A percentile compares a stretch with the other conserved stretches of the same genome.
phyloP scores from a whole-genome alignment of 2,888 invertebrate genomes.

The Azorinus chamasolen region DNA sequence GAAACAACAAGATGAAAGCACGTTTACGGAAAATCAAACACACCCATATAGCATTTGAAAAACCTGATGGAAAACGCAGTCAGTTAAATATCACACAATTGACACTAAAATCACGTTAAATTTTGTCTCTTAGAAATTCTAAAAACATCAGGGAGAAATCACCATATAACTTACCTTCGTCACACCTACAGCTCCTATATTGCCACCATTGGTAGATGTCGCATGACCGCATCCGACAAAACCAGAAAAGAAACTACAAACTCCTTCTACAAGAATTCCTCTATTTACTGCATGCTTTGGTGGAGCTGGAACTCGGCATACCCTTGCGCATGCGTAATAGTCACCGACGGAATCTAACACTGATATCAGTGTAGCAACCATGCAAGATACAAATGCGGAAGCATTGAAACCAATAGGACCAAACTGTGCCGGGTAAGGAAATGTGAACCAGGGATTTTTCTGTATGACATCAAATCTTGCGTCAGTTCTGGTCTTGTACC shows the following conservation, averaged over 20 bases:
- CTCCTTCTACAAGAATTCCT: constrained; percentile 22
- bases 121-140: no score
- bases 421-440: constrained; percentile 86
- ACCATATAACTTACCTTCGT: constrained; percentile 93
- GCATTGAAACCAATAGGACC: constrained; percentile 15
- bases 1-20: no score
- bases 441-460: constrained; percentile 79
- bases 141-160: no score
- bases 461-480: constrained; percentile 70
- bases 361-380: constrained; percentile 17
- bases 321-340: constrained; percentile 47
- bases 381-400: constrained; percentile 16
- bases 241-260: constrained; percentile 23
- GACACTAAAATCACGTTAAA: no score
- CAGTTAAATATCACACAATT: no score
- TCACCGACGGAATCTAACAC: constrained; percentile 20
- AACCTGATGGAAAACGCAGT: no score
- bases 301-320: constrained; percentile 91
- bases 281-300: constrained; percentile 90
- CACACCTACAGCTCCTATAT: constrained; percentile 95
- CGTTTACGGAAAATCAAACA: no score
- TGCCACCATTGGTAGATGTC: constrained; percentile 95
- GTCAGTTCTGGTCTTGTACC: constrained; percentile 82
- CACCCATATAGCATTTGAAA: no score
- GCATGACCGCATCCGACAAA: constrained; percentile 90